Conservation (phyloP, 2,797 vertebrate species). For the Muscicapa comitata region DNA sequence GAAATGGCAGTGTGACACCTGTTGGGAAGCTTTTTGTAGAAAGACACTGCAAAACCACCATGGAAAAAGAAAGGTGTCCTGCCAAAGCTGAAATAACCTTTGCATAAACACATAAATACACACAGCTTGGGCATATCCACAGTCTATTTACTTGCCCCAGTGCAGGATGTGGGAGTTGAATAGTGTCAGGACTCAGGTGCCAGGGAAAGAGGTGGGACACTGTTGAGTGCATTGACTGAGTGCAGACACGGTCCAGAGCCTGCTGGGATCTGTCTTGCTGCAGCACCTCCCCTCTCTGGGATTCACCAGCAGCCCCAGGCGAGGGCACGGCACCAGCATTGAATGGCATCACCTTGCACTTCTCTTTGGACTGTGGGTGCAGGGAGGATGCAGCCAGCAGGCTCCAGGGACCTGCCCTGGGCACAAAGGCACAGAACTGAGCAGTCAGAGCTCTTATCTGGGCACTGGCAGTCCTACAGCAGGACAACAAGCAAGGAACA, state of each 20-base stretch:
- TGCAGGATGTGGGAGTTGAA: background rate
- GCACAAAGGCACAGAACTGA: background rate
- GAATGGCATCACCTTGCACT: background rate
- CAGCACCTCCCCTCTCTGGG: background rate
- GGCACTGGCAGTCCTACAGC: background rate
- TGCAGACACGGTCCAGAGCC: background rate
- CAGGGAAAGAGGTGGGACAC: background rate
- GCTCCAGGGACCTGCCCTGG: background rate
- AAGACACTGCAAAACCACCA: background rate
- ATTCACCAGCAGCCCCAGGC: background rate
- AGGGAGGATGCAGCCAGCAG: background rate
- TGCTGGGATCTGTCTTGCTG: background rate
- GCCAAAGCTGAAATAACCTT: background rate
- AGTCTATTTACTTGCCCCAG: background rate
- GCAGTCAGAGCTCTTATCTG: background rate
- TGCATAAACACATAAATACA: background rate
- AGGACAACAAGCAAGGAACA: background rate
- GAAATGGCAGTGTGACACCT: background rate
- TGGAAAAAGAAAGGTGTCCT: background rate
- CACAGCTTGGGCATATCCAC: background rate
- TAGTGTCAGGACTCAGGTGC: background rate
- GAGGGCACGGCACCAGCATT: rapidly evolving
- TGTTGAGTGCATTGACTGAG: background rate
- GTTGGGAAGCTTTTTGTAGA: background rate
- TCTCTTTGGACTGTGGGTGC: background rate